Evolutionary conservation across 2,113 vertebrate species (phyloP), one percentile per base, ranked within the genome.

Genomic region (Turdus rufiventris): DNA sequence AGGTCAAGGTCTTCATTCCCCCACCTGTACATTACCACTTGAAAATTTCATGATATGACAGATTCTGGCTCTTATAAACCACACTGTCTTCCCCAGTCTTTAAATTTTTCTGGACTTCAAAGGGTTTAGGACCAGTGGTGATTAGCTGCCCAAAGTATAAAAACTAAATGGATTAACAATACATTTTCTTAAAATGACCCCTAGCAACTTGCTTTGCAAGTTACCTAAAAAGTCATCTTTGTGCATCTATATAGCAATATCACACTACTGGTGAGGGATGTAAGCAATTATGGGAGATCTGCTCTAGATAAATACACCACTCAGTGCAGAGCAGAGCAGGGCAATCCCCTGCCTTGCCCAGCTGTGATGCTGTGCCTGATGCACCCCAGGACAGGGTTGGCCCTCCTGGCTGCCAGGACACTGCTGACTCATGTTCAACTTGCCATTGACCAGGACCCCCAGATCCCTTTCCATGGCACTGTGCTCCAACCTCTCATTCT

Each of bases 371-470:
- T 62, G 21, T 54, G 33, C 38, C 38, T 63, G 67, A 54, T 38
- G 13, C 1, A 0, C 5, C 18, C 28, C 28, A 38, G 48, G 28
- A 45, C 18, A 73, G 0, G 4, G 1, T 4, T 54, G 68, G 5
- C 7, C 9, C 18, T 81, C 14, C 34, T 60, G 65, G 29, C 43
- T 81, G 29, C 14, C 43, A 60, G 54, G 18, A 24, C 34, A 48
- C 65, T n/a, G 53, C 29, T 58, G 53, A 0, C 9, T 58, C 34
- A 7, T 0, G 0, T 6, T 50, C 65, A 50, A 2, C 31, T 42
- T 70, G 2, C 2, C 5, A 8, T 8, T 0, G 0, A 38, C 9
- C 48, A 38, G 48, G 13, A 54, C 1, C 1, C 21, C 1, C 33
- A 38, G 11, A 7, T 1, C 21, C 14, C 6, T 63, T 54, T 28